These are phyloP conservation scores for Bugula neritina DNA, from an alignment of 2,888 invertebrate genomes.

Conservation along the genomic window DNA sequence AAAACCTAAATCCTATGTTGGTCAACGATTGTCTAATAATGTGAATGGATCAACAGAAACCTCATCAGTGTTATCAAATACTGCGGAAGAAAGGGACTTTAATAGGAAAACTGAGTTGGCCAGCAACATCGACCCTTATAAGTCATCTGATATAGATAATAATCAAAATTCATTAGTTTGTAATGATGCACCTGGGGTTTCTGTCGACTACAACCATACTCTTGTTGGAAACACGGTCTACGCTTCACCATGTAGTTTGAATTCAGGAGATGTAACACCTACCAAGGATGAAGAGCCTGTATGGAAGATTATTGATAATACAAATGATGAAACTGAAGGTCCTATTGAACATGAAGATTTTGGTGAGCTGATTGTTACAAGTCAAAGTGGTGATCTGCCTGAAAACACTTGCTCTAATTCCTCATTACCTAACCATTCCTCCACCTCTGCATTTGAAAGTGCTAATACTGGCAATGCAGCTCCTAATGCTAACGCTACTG, in stretches of 20 bases:
- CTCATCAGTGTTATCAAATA: background rate
- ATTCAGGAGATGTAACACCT: background rate
- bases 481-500: background rate
- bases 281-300: constrained; percentile 4
- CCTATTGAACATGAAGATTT: background rate
- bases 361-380: background rate
- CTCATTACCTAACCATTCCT: background rate
- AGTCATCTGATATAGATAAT: background rate
- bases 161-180: background rate
- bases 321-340: background rate
- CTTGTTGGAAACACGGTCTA: background rate
- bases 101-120: background rate
- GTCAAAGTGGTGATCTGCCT: background rate
- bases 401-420: background rate
- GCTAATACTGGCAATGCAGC: no score
- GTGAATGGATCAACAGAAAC: background rate
- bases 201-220: background rate
- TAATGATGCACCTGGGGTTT: background rate
- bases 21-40: constrained; percentile 3
- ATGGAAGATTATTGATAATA: constrained; percentile 20
- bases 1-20: background rate
- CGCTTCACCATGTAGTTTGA: background rate
- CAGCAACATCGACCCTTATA: background rate
- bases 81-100: background rate
- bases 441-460: no score